Base-by-base conservation (phyloP, 2,113 vertebrate species). In the Amazona vittata region DNA sequence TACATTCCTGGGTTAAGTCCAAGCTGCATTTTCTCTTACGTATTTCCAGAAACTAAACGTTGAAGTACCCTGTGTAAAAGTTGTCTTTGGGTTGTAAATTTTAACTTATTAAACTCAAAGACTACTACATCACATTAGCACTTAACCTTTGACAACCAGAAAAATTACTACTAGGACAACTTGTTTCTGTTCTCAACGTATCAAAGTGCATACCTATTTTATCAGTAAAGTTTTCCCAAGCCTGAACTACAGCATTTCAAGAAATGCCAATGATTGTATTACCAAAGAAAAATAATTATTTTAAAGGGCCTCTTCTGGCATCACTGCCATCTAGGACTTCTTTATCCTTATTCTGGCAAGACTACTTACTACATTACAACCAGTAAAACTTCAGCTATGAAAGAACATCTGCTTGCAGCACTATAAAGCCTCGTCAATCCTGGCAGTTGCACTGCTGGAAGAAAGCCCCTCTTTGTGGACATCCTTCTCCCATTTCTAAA, bases 391-490 rank as follows among this genome's bases (percentile, higher is more conserved):
- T 50, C 47, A 63, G 20, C 73, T 52, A 50, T 29, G 8, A 20
- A 73, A 49, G 31, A 64, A 50, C 12, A 57, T 12, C 22, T 69
- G 5, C 21, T 33, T 65, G 25, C 31, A 83, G 62, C 37, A 59
- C 25, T 1, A 0, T 21, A 82, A 68, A 73, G 12, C 25, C 37
- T 75, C 15, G 13, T 35, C 1, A 0, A n/a, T 16, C 41, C 26
- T 49, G 33, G 67, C 12, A 20, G 17, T 5, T 64, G n/a, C 47
- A 35, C 21, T 62, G 7, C 3, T 39, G 14, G 24, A 77, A 90
- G 24, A 44, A 70, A 85, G 5, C 11, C 8, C 9, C 24, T 50
- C 49, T 77, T 25, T 44, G 16, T 4, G 2, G 29, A 17, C 39
- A 31, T 39, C 16, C 10, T 62, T 69, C 33, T 35, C 16, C 18